These are phyloP conservation scores for Drosophila suzukii DNA, from an alignment of 1,140 invertebrate species.

Conservation along the genomic window DNA sequence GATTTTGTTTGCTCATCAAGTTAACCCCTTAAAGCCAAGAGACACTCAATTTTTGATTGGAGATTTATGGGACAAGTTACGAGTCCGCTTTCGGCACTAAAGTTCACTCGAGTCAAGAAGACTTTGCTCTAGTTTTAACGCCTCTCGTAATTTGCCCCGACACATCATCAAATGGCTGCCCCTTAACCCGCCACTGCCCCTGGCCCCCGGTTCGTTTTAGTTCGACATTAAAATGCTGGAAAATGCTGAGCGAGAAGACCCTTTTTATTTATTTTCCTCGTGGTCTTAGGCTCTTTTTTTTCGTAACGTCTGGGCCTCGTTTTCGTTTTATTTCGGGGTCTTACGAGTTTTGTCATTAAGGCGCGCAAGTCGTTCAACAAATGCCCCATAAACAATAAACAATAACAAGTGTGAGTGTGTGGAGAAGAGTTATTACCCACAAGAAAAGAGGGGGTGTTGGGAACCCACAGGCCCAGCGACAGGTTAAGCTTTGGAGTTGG, in stretches of 20 bases:
- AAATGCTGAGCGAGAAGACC: conserved; percentile 45
- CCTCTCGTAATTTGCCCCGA: conserved; percentile 65
- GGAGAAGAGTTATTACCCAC: conserved; percentile 14
- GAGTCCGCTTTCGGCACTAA: conserved; percentile 54
- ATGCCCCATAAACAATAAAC: conserved; percentile 53
- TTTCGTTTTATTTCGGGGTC: conserved; percentile 30
- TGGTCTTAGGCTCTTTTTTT: neutral
- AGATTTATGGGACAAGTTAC: conserved; percentile 63
- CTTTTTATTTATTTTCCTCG: conserved; percentile 20
- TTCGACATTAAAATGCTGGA: conserved; percentile 51
- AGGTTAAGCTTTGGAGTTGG: neutral
- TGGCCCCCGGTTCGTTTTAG: conserved; percentile 26
- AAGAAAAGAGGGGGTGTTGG: neutral
- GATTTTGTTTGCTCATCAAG: conserved; percentile 53
- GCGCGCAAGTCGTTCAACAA: conserved; percentile 46
- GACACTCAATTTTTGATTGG: conserved; percentile 73
- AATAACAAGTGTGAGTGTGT: conserved; percentile 29
- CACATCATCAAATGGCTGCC: conserved; percentile 67
- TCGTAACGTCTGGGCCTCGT: conserved; percentile 6
- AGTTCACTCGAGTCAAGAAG: conserved; percentile 46
- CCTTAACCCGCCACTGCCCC: conserved; percentile 1
- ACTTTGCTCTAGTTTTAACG: conserved; percentile 78
- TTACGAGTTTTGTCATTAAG: conserved; percentile 54
- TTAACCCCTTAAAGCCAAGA: conserved; percentile 6
- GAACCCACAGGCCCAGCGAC: conserved; percentile 4